A percentile compares a stretch with the other conserved stretches of the same genome.
These are phyloP conservation scores for Cerceris rybyensis DNA, from an alignment of 2,888 invertebrate genomes.

Conservation along the genomic window DNA sequence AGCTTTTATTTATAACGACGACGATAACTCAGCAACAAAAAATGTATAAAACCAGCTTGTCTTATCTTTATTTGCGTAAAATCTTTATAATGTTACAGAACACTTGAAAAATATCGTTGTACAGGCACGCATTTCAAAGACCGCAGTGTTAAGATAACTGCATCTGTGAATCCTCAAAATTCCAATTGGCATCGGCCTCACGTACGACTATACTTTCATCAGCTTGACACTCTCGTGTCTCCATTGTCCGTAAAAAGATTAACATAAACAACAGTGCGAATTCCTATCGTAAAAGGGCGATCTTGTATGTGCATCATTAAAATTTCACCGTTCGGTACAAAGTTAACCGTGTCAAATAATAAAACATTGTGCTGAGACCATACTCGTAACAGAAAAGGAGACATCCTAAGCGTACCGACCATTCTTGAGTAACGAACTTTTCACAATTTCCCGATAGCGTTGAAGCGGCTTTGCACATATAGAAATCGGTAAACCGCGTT, in stretches of 20 bases:
- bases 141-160: constrained; percentile 30
- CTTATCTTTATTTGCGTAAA: constrained; percentile 58
- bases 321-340: too few species aligned
- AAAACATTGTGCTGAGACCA: constrained; percentile 22
- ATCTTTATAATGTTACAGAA: constrained; percentile 53
- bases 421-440: neutral
- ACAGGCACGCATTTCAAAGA: constrained; percentile 60
- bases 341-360: neutral
- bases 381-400: constrained; percentile 4
- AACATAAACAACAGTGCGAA: neutral
- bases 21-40: neutral
- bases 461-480: neutral
- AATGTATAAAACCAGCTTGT: constrained; percentile 57
- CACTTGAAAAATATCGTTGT: constrained; percentile 64
- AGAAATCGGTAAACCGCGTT: constrained; percentile 11
- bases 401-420: neutral
- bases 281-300: too few species aligned
- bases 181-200: constrained; percentile 21
- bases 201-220: neutral
- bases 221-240: neutral
- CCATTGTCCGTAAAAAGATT: neutral
- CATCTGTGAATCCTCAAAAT: constrained; percentile 26
- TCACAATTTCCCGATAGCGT: neutral
- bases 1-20: too few species aligned
- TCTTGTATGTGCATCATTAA: neutral